Base-by-base conservation (phyloP, 2,888 invertebrate genomes). In the Scaptomyza cyrtandrae region DNA sequence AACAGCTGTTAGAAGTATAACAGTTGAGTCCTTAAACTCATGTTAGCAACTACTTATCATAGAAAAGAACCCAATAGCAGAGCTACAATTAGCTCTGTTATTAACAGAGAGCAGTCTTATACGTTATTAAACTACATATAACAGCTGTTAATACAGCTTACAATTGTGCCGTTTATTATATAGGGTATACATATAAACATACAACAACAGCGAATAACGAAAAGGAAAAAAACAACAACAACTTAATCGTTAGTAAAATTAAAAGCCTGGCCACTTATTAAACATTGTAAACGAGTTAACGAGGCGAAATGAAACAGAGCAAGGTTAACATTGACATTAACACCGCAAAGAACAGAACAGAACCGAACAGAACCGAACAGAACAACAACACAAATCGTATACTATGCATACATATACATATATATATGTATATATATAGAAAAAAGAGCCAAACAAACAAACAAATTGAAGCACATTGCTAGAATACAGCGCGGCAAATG, bases 301-400 rank as follows among this genome's bases (percentile, higher is more conserved):
- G 73, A 76, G 76, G 59, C 69, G 57, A 76, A 78, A 75, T 80
- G 80, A 86, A 89, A 75, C 89, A 89, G 86, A 86, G 86, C 86
- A 89, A 89, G 86, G 86, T 80, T 86, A 86, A 73, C 79, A 86
- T 81, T 86, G 86, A 86, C 89, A 86, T 88, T 86, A 87, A 86
- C 85, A 86, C 87, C 79, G 73, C 78, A 71, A 85, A 82, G 87
- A 84, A 81, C 78, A 66, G 35, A 60, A 62, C 45, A 44, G 27
- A 52, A 67, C 31, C n/a, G n/a, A n/a, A n/a, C n/a, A n/a, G n/a
- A n/a, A n/a, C n/a, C n/a, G 87, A 84, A 81, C 78, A 66, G 13
- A 53, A 62, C 19, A 35, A 52, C 57, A 75, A 24, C 24, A 24
- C 24, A 73, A 60, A 63, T 58, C 49, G 29, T 45, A 56, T 24